Percentiles rank a stretch among this genome's conserved stretches.
These are phyloP conservation scores for Apolygus lucorum DNA, from an alignment of 1,140 invertebrate species.

Conservation along the genomic window DNA sequence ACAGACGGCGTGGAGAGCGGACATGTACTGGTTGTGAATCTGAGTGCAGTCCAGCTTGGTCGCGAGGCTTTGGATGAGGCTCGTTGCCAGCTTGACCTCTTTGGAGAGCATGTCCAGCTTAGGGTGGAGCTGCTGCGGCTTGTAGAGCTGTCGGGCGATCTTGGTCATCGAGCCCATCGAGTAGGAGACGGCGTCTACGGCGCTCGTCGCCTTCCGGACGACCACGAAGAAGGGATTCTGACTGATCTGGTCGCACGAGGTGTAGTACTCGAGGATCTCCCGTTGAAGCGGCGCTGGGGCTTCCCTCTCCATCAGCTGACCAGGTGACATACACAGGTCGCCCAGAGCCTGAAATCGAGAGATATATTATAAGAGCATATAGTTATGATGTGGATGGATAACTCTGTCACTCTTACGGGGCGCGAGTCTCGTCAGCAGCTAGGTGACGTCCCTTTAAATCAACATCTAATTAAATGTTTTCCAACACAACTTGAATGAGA, in stretches of 20 bases:
- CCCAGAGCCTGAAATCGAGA: slow-evolving; percentile 64
- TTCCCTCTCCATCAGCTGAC: slow-evolving; percentile 43
- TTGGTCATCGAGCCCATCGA: slow-evolving; percentile 51
- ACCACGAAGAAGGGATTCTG: slow-evolving; percentile 51
- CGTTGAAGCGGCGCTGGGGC: slow-evolving; percentile 36
- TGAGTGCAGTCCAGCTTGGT: slow-evolving; percentile 69
- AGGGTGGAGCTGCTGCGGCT: slow-evolving; percentile 51
- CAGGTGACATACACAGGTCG: slow-evolving; percentile 65
- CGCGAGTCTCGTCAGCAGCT: no score
- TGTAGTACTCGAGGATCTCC: slow-evolving; percentile 69
- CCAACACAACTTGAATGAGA: no score
- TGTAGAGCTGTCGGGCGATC: slow-evolving; percentile 54
- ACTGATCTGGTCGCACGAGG: slow-evolving; percentile 65
- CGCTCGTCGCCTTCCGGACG: slow-evolving; percentile 61
- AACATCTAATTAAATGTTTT: no score
- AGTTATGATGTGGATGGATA: no score
- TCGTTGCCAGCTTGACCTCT: slow-evolving; percentile 48
- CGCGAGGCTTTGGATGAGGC: slow-evolving; percentile 47
- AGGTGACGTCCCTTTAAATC: no score
- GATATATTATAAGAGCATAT: no score
- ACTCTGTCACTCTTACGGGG: no score
- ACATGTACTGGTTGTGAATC: slow-evolving; percentile 68
- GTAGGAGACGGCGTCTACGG: slow-evolving; percentile 57
- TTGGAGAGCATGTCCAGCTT: slow-evolving; percentile 60
- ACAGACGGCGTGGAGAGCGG: slow-evolving; percentile 65